Percentiles rank a stretch among this genome's conserved stretches.
Conservation (phyloP, 2,113 vertebrate genomes). For the Lycocorax pyrrhopterus region DNA sequence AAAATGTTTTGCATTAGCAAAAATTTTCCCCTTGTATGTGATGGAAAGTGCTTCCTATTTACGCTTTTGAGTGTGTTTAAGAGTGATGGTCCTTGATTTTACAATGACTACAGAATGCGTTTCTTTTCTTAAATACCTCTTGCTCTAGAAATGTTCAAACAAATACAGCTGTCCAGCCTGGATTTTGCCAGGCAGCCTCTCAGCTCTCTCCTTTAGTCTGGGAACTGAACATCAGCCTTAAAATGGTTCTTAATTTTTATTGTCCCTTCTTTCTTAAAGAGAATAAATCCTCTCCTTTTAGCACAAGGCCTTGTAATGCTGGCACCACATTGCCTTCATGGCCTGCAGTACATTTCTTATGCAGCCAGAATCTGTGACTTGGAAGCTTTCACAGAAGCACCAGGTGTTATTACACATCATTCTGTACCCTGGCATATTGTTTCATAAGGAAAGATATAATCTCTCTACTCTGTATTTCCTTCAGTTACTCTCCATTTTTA, state of each 20-base stretch:
- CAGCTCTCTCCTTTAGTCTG: not conserved
- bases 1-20: constrained; percentile 5
- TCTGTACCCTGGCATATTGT: not conserved
- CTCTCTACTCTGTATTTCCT: not conserved
- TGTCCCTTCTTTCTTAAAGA: not conserved
- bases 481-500: not conserved
- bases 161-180: not conserved
- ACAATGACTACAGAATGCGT: not conserved
- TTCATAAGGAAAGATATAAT: not conserved
- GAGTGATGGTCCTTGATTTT: not conserved
- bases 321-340: not conserved
- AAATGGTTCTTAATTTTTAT: not conserved
- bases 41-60: not conserved
- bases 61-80: not conserved
- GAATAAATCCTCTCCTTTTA: not conserved
- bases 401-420: not conserved
- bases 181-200: not conserved
- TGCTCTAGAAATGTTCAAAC: not conserved
- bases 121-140: not conserved
- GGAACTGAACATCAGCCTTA: not conserved
- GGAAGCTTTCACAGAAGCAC: not conserved
- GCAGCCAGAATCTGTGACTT: not conserved
- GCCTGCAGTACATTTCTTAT: not conserved
- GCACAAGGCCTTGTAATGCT: not conserved
- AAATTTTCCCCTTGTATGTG: not conserved